Evolutionary conservation across 2,113 vertebrate genomes (phyloP).

Genomic region (Bothrops jararaca): DNA sequence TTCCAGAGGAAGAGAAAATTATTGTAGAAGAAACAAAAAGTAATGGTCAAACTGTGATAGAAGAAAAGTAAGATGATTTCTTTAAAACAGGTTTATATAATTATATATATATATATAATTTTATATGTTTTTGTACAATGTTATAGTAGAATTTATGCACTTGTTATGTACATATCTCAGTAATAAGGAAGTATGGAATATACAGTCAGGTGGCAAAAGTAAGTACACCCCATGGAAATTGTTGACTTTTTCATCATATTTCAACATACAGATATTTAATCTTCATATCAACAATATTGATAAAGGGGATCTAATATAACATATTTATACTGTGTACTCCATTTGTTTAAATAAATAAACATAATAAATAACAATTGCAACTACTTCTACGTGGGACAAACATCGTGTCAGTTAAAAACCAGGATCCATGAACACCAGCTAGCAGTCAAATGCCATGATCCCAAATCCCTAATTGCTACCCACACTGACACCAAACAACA

Average conservation of each 20-base stretch:
- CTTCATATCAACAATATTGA: neutral
- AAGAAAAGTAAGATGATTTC: slow-evolving; percentile 87
- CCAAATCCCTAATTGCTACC: too few species aligned
- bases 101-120: neutral
- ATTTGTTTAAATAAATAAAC: neutral
- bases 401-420: too few species aligned
- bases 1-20: slow-evolving; percentile 89
- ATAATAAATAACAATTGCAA: too few species aligned
- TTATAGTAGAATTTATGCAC: neutral
- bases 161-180: neutral
- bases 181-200: neutral
- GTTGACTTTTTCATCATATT: neutral
- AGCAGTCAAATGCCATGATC: too few species aligned
- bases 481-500: too few species aligned
- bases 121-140: neutral
- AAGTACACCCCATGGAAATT: neutral
- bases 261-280: neutral
- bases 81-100: slow-evolving; percentile 42
- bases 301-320: neutral
- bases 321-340: neutral
- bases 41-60: slow-evolving; percentile 87
- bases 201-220: neutral
- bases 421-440: too few species aligned
- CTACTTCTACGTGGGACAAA: too few species aligned
- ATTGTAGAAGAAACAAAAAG: slow-evolving; percentile 86